phyloP scores from a whole-genome alignment of 2,888 invertebrate species.

The Nemoura dubitans region DNA sequence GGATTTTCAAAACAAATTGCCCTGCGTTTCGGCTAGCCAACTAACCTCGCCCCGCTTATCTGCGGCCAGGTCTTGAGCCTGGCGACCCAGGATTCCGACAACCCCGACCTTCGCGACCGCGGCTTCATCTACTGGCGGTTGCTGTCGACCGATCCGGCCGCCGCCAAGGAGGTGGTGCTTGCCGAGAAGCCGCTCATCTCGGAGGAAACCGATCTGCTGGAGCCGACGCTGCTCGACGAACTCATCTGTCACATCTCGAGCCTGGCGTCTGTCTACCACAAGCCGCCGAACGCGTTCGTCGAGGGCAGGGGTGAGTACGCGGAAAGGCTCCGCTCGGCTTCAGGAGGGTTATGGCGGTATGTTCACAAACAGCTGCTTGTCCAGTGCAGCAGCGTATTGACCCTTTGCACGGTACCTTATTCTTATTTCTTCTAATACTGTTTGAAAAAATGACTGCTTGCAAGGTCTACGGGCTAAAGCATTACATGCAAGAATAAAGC shows the following conservation, averaged over 20 bases:
- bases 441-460: no score
- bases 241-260: slow-evolving; percentile 98
- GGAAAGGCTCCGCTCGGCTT: no score
- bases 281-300: slow-evolving; percentile 98
- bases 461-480: no score
- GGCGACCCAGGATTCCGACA: slow-evolving; percentile 93
- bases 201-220: slow-evolving; percentile 97
- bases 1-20: no score
- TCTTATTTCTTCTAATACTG: no score
- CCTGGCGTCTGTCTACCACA: slow-evolving; percentile 98
- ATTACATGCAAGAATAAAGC: no score
- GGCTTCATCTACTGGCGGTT: slow-evolving; percentile 99
- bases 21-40: no score
- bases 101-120: slow-evolving; percentile 96
- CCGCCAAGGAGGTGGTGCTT: slow-evolving; percentile 98
- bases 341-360: no score
- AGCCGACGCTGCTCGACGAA: slow-evolving; percentile 97
- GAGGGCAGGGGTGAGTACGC: slow-evolving; percentile 74
- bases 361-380: no score
- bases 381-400: no score
- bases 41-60: no score
- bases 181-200: slow-evolving; percentile 99
- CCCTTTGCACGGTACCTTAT: no score
- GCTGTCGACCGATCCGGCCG: slow-evolving; percentile 97
- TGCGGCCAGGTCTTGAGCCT: slow-evolving; percentile 77